Percentiles rank a stretch among this genome's conserved stretches.
Conservation (phyloP, 2,113 vertebrate genomes). For the Archocentrus centrarchus region DNA sequence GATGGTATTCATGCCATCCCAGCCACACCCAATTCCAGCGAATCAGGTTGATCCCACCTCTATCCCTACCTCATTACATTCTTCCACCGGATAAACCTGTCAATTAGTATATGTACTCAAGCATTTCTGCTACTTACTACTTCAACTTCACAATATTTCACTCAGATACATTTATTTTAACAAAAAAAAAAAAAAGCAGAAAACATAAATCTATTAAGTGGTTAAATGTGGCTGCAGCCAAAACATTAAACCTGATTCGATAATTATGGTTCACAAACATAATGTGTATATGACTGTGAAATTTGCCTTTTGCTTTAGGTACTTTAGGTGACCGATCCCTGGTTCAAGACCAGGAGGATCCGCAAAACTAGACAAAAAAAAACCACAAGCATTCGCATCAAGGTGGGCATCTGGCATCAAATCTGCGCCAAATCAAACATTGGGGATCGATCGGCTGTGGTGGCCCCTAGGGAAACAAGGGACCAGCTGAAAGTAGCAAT, state of each 20-base stretch:
- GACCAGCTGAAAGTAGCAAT: neutral
- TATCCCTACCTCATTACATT: neutral
- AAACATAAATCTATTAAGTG: too few species aligned
- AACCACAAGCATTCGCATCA: neutral
- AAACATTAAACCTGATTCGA: neutral
- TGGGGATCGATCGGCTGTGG: neutral
- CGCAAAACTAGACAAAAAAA: fast-evolving
- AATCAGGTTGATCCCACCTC: neutral
- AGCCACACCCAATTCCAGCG: neutral
- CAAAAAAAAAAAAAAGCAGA: too few species aligned
- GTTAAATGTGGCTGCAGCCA: too few species aligned
- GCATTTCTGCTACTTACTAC: neutral
- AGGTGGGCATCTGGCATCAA: neutral
- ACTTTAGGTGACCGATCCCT: neutral
- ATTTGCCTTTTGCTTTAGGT: neutral
- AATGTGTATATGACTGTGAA: too few species aligned
- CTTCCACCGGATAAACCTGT: neutral
- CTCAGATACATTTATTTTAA: neutral
- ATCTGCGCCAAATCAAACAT: neutral
- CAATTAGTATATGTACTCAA: neutral
- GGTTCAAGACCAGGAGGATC: neutral
- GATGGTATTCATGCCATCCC: neutral
- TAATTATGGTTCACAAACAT: neutral
- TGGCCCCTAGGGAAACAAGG: neutral
- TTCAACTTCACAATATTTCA: neutral